These are phyloP conservation scores for Seriola aureovittata DNA, from an alignment of 2,113 vertebrate genomes.

Conservation along the genomic window DNA sequence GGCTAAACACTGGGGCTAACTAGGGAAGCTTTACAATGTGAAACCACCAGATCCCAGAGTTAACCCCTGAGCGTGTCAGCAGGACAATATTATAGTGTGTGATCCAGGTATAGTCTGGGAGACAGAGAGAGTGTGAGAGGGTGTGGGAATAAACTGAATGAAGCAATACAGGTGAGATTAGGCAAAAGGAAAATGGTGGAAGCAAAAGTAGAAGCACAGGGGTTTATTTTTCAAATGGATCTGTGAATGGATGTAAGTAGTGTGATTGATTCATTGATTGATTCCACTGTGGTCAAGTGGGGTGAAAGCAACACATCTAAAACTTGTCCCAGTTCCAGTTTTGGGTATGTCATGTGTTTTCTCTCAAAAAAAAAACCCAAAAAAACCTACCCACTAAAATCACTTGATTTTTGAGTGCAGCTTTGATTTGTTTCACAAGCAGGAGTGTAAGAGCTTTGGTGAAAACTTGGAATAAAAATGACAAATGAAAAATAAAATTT, in stretches of 20 bases:
- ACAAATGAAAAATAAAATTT: background rate
- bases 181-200: background rate
- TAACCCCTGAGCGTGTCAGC: conserved; percentile 32
- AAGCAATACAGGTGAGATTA: background rate
- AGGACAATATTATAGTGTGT: conserved; percentile 3
- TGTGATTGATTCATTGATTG: background rate
- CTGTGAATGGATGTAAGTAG: background rate
- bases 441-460: background rate
- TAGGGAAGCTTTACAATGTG: conserved; percentile 43
- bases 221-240: background rate
- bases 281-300: too few relatives aligned
- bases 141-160: background rate
- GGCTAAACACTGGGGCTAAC: conserved; percentile 69
- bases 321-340: background rate
- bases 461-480: background rate
- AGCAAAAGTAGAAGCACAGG: background rate
- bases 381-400: background rate
- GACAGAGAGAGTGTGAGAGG: background rate
- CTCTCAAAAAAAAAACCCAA: too few relatives aligned
- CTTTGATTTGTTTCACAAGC: background rate
- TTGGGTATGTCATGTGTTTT: too few relatives aligned
- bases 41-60: conserved; percentile 36
- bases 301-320: background rate
- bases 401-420: background rate
- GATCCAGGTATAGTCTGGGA: background rate